A percentile compares a stretch with the other conserved stretches of the same genome.
phyloP scores from a whole-genome alignment of 2,888 invertebrate species.

The Pedicia rivosa region DNA sequence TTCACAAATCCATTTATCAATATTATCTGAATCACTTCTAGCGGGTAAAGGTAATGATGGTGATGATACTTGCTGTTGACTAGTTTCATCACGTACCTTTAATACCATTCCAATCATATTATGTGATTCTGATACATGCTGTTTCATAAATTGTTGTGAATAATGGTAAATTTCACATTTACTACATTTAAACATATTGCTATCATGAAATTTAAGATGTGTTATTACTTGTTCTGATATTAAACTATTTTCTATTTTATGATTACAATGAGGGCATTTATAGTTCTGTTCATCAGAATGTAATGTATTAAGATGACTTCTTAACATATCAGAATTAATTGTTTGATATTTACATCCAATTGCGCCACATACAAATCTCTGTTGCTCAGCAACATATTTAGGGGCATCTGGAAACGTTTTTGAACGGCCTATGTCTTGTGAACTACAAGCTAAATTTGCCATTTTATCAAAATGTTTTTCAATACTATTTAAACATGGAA shows the following conservation, averaged over 20 bases:
- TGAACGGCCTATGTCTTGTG: constrained; percentile 19
- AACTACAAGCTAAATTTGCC: constrained; percentile 68
- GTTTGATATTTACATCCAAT: constrained; percentile 52
- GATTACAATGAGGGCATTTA: constrained; percentile 57
- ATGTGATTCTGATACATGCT: constrained; percentile 47
- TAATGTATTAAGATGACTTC: constrained; percentile 53
- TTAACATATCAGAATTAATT: constrained; percentile 51
- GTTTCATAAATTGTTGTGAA: constrained; percentile 43
- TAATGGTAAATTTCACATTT: constrained; percentile 50
- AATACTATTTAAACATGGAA: constrained; percentile 58
- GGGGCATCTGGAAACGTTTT: constrained; percentile 27
- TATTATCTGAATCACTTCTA: no score
- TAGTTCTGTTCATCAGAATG: constrained; percentile 43
- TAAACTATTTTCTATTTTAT: constrained; percentile 32
- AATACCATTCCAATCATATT: no score
- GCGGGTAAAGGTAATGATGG: no score
- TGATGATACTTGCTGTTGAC: no score
- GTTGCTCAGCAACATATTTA: constrained; percentile 34
- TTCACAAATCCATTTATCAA: no score
- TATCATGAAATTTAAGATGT: constrained; percentile 63
- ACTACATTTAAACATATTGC: constrained; percentile 53
- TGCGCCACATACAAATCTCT: constrained; percentile 56
- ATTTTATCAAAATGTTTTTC: constrained; percentile 74
- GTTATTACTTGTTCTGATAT: constrained; percentile 43
- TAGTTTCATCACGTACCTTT: no score